phyloP scores from a whole-genome alignment of 2,888 invertebrate species.

The Acronicta alni region DNA sequence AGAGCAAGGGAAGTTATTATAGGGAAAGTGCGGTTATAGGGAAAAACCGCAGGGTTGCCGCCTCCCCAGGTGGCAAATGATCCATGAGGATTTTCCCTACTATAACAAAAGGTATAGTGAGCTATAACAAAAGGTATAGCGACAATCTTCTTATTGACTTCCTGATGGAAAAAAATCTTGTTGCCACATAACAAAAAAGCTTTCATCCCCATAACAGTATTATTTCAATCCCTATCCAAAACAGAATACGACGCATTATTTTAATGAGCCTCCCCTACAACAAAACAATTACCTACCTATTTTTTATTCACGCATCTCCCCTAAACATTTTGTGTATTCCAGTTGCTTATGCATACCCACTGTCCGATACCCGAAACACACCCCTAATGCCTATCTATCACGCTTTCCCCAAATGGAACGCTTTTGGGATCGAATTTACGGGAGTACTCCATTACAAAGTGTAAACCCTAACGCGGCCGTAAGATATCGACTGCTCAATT shows the following conservation, averaged over 20 bases:
- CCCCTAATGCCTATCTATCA: slow-evolving; percentile 55
- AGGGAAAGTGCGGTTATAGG: too few species aligned
- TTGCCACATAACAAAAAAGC: background rate
- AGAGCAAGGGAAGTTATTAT: too few species aligned
- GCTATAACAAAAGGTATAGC: too few species aligned
- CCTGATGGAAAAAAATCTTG: too few species aligned
- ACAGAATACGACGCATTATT: slow-evolving; percentile 14
- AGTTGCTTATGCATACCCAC: slow-evolving; percentile 42
- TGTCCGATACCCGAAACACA: slow-evolving; percentile 42
- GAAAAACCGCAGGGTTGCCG: too few species aligned
- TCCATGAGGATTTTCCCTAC: too few species aligned
- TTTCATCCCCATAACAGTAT: background rate
- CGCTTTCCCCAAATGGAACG: slow-evolving; percentile 50
- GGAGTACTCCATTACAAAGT: slow-evolving; percentile 59
- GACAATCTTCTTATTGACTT: too few species aligned
- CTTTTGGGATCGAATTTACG: slow-evolving; percentile 56
- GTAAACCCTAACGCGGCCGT: slow-evolving; percentile 51
- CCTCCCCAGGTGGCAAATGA: too few species aligned
- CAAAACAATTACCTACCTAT: slow-evolving; percentile 49
- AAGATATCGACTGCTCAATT: slow-evolving; percentile 63
- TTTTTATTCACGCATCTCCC: slow-evolving; percentile 41
- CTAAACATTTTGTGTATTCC: slow-evolving; percentile 36
- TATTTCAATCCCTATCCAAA: slow-evolving; percentile 5
- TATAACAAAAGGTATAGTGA: too few species aligned
- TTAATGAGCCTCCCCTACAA: slow-evolving; percentile 26